Evolutionary conservation across 2,888 invertebrate genomes (phyloP).

Genomic region (Creontiades dilutus): DNA sequence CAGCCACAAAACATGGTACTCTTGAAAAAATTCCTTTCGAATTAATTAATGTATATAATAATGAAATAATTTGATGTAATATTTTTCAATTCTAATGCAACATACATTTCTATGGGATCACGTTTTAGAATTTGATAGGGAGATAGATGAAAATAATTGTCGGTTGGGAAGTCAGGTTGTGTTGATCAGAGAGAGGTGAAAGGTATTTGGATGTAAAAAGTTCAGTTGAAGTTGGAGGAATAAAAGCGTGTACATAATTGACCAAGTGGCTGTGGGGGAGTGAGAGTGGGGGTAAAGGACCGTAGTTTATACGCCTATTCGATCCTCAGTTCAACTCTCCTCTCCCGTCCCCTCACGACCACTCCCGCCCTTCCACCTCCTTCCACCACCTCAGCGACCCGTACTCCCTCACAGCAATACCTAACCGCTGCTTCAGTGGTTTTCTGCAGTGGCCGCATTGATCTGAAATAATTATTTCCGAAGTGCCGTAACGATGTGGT

Average conservation of each 20-base stretch:
- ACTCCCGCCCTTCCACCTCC: background rate
- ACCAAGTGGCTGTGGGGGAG: background rate
- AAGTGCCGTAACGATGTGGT: background rate
- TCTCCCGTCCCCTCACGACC: too few species aligned
- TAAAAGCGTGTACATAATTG: slow-evolving; percentile 35
- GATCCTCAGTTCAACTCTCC: background rate
- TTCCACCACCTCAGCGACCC: background rate
- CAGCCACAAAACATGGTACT: too few species aligned
- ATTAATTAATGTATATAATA: too few species aligned
- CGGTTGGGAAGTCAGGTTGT: background rate
- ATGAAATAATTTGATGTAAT: too few species aligned
- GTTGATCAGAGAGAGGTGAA: background rate
- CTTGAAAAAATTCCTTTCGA: too few species aligned
- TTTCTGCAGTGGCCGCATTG: slow-evolving; percentile 27
- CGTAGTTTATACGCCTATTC: slow-evolving; percentile 31
- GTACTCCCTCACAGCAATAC: background rate
- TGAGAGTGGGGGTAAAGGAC: slow-evolving; percentile 11
- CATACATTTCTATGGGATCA: too few species aligned
- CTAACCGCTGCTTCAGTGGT: slow-evolving; percentile 21
- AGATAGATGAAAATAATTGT: too few species aligned
- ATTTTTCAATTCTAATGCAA: too few species aligned
- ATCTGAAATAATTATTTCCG: slow-evolving; percentile 22
- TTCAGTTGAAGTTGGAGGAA: slow-evolving; percentile 16
- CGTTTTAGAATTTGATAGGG: too few species aligned
- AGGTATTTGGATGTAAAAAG: background rate